Percentiles rank a stretch among this genome's conserved stretches.
Evolutionary conservation across 2,113 vertebrate genomes (phyloP).

Genomic region (Petrocephalus microphthalmus): DNA sequence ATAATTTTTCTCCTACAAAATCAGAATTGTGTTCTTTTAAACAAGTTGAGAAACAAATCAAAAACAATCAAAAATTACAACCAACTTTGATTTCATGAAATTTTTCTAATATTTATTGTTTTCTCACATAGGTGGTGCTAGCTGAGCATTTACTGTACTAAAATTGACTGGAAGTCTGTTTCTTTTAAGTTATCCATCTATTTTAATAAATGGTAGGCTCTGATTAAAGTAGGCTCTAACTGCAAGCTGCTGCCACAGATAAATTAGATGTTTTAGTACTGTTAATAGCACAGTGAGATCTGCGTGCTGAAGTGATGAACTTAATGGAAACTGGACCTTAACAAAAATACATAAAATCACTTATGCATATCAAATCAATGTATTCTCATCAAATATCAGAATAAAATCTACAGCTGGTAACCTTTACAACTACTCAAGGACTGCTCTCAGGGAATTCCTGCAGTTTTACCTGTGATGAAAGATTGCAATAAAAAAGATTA

Average conservation of each 20-base stretch:
- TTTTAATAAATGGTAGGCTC: neutral
- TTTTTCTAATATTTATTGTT: conserved; percentile 46
- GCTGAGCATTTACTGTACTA: neutral
- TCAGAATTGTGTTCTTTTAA: neutral
- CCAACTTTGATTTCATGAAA: neutral
- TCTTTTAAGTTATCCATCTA: neutral
- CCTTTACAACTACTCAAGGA: neutral
- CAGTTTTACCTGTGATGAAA: neutral
- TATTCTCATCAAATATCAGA: neutral
- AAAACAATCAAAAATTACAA: neutral
- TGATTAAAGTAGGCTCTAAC: neutral
- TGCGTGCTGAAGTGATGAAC: neutral
- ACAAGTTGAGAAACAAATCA: neutral
- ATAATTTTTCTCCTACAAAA: neutral
- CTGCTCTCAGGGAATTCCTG: neutral
- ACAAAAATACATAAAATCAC: neutral
- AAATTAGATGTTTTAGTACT: neutral
- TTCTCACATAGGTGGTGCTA: conserved; percentile 42
- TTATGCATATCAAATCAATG: neutral
- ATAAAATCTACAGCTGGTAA: neutral
- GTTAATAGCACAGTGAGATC: neutral
- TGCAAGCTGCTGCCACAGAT: neutral
- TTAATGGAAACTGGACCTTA: neutral
- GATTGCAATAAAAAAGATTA: neutral
- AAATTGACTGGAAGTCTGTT: neutral